Base-by-base conservation (phyloP, 1,140 invertebrate species). In the Neodiprion virginianus region DNA sequence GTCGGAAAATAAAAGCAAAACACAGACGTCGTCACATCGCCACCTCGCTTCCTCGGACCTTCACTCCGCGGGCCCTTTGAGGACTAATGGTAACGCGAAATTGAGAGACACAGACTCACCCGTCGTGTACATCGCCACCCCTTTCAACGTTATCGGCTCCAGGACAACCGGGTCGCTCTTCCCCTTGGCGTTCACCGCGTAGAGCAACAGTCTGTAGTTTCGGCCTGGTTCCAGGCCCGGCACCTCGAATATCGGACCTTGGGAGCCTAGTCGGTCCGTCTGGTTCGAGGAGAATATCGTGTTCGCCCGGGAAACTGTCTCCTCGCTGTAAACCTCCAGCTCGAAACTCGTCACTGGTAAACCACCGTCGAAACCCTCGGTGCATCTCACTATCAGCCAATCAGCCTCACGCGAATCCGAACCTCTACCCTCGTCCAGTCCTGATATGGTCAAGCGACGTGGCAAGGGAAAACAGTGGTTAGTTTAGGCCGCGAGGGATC, bases 361-460 rank as follows among this genome's bases (percentile, higher is more conserved):
- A 9, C 95, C 95, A 69, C 95, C 95, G 83, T 96, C 94, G 85
- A 96, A 96, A 77, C 95, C 95, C 86, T 95, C 94, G 28, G 91
- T 90, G 83, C 95, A 96, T 71, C 94, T 92, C 14, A 96, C 93
- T 84, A 93, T 92, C 75, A 96, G 81, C 12, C 89, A 86, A 47
- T 91, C 90, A 68, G 91, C 90, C 82, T 94, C 93, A 72, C 90
- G 89, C 66, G 94, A 92, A 82, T 96, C 94, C 65, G 92, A 91
- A 67, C 94, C 95, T 84, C 95, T 95, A 85, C 96, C 96, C 67
- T 93, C 91, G 12, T 86, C 84, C 23, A 83, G 81, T 70, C 81
- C 84, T 85, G 74, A 72, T 50, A 66, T 40, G 28, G 28, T 65
- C 48, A 75, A 40, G 28, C 28, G 28, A 40, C 28, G 28, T 40